Evolutionary conservation across 2,113 vertebrate genomes (phyloP).

Genomic region (Calypte anna): DNA sequence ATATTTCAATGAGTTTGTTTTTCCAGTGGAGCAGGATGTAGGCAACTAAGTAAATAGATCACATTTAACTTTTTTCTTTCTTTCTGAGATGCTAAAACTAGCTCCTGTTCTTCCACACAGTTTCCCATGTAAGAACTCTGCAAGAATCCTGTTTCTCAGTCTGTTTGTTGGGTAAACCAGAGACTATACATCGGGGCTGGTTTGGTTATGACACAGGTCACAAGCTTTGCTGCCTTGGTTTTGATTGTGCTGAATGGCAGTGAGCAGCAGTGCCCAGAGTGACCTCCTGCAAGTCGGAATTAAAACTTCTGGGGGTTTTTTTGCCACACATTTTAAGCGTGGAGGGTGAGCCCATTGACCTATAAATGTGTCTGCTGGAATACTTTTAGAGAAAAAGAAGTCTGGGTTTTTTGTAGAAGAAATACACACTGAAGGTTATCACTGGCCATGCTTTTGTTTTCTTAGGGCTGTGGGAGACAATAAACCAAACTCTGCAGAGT

Average conservation of each 20-base stretch:
- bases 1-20: background rate
- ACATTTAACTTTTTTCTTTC: background rate
- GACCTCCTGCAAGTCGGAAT: background rate
- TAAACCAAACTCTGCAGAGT: background rate
- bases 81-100: background rate
- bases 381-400: background rate
- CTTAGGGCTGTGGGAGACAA: background rate
- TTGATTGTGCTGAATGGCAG: background rate
- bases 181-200: background rate
- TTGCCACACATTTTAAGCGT: fast-evolving
- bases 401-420: background rate
- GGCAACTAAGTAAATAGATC: background rate
- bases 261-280: background rate
- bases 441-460: background rate
- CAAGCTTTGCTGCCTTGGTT: background rate
- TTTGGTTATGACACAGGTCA: background rate
- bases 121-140: background rate
- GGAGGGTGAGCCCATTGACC: background rate
- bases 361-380: background rate
- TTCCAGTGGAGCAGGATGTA: background rate
- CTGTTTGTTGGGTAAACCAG: background rate
- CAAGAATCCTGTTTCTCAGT: background rate
- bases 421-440: background rate
- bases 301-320: background rate
- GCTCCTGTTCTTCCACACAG: fast-evolving